phyloP scores from a whole-genome alignment of 2,797 vertebrate genomes.

The Spondyliosoma cantharus region DNA sequence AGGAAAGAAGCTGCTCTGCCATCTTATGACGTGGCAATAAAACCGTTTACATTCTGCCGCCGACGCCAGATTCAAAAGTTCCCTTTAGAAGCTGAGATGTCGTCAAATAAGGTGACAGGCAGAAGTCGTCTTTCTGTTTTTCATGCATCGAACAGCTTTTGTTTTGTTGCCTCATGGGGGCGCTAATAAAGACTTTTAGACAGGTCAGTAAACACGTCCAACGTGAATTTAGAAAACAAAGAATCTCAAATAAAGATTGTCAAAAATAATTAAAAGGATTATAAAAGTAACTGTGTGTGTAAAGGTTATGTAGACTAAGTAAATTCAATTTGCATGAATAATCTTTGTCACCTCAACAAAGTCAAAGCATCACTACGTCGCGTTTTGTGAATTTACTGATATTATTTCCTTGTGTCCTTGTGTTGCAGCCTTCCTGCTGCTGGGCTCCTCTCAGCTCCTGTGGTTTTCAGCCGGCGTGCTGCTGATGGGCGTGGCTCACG shows the following conservation, averaged over 20 bases:
- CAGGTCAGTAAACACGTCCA: background rate
- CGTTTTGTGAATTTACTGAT: background rate
- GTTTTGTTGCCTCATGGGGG: background rate
- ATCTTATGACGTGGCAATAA: too few species aligned
- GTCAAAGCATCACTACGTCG: background rate
- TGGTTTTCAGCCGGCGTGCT: slow-evolving; percentile 83
- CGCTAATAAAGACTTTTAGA: background rate
- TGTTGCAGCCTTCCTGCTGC: slow-evolving; percentile 88
- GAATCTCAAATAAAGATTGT: background rate
- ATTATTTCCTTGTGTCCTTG: background rate
- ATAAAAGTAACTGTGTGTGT: background rate
- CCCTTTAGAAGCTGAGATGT: too few species aligned
- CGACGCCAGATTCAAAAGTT: too few species aligned
- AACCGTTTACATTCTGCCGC: too few species aligned
- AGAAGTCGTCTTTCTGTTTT: background rate
- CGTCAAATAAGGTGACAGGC: too few species aligned
- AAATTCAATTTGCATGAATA: too few species aligned
- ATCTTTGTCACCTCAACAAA: too few species aligned
- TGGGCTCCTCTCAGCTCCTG: slow-evolving; percentile 81
- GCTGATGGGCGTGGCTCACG: slow-evolving; percentile 88
- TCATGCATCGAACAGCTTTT: background rate
- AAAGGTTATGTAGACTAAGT: background rate
- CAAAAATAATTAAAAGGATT: too few species aligned
- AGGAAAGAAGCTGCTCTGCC: too few species aligned
- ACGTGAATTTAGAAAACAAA: background rate